These are phyloP conservation scores for Drosophila helvetica DNA, from an alignment of 2,888 invertebrate species.

Conservation along the genomic window DNA sequence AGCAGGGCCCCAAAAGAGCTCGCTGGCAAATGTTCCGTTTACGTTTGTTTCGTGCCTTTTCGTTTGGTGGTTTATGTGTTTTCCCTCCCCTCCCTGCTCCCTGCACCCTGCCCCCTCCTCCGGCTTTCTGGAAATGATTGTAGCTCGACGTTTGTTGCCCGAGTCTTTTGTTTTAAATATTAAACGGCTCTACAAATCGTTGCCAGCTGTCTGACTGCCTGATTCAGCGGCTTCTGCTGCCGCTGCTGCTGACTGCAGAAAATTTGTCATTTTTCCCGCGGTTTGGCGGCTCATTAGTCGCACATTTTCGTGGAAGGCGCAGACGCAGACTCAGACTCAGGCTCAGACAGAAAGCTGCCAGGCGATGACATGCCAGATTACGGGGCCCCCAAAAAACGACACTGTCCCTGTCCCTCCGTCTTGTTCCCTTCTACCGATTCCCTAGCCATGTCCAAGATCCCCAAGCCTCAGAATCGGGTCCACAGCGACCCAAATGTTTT, in stretches of 20 bases:
- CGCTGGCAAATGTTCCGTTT: constrained; percentile 64
- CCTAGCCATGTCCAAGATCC: constrained; percentile 13
- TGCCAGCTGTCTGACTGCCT: constrained; percentile 24
- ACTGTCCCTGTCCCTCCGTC: constrained; percentile 46
- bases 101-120: not conserved
- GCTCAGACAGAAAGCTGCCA: constrained; percentile 71
- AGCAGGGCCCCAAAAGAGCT: constrained; percentile 10
- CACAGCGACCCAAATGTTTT: constrained; percentile 58
- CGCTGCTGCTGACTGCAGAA: constrained; percentile 53
- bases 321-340: constrained; percentile 39
- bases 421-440: constrained; percentile 1
- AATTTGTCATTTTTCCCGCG: constrained; percentile 80
- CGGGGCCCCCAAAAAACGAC: constrained; percentile 49
- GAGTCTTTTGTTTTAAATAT: constrained; percentile 79
- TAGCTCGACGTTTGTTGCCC: constrained; percentile 62
- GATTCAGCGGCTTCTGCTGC: constrained; percentile 17
- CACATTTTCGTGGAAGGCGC: constrained; percentile 76
- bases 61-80: constrained; percentile 55
- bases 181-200: constrained; percentile 76
- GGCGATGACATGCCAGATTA: constrained; percentile 75
- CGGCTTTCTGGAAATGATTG: constrained; percentile 57
- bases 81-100: constrained; percentile 10
- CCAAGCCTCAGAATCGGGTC: constrained; percentile 20
- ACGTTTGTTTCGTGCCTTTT: constrained; percentile 68
- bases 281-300: constrained; percentile 78